A percentile compares a stretch with the other conserved stretches of the same genome.
phyloP scores from a whole-genome alignment of 1,140 invertebrate genomes.

The Arion vulgaris region DNA sequence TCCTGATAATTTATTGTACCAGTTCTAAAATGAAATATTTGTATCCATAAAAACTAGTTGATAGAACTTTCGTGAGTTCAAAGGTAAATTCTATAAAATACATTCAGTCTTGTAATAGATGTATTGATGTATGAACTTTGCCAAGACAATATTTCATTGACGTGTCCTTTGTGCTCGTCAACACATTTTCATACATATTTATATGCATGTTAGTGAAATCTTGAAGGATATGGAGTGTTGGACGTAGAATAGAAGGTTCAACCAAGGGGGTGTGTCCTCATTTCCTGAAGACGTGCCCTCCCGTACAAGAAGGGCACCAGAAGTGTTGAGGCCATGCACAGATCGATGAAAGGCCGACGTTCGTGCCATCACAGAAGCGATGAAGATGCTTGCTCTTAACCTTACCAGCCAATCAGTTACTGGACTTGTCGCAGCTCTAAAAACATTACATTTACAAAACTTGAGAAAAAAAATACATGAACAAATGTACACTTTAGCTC shows the following conservation, averaged over 20 bases:
- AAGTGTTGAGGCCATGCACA: constrained; percentile 1
- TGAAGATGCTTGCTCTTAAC: background rate
- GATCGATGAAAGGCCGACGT: constrained; percentile 6
- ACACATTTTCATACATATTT: background rate
- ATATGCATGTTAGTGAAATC: background rate
- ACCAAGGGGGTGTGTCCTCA: constrained; percentile 28
- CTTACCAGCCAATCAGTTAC: constrained; percentile 17
- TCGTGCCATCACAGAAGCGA: constrained; percentile 1
- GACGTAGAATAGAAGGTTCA: background rate
- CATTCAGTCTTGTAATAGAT: background rate
- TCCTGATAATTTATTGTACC: too few relatives aligned
- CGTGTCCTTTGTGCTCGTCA: background rate
- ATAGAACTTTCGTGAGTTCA: background rate
- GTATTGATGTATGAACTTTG: background rate
- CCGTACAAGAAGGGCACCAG: background rate
- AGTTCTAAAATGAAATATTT: too few relatives aligned
- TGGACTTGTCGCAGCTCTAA: background rate
- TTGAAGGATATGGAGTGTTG: background rate
- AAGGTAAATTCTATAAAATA: background rate
- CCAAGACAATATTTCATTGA: background rate
- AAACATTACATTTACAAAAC: background rate
- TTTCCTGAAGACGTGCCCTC: constrained; percentile 26
- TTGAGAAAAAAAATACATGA: background rate
- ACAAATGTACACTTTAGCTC: too few relatives aligned
- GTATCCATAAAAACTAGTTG: too few relatives aligned